Conservation (phyloP, 2,797 vertebrate species). For the Austrolebias charrua region DNA sequence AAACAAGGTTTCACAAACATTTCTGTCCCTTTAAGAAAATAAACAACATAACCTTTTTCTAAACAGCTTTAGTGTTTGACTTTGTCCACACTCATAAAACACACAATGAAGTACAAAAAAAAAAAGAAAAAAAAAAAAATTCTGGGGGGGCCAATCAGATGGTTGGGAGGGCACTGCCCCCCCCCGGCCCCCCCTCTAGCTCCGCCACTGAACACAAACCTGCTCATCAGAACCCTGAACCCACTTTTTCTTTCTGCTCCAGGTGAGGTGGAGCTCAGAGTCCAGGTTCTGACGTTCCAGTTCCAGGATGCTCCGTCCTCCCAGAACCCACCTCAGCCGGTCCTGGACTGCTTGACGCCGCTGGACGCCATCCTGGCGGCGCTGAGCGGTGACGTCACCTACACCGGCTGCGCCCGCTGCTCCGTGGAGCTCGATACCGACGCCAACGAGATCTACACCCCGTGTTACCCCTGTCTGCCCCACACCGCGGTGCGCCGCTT, state of each 20-base stretch:
- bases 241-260: background rate
- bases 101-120: no score
- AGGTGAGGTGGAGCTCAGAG: conserved; percentile 84
- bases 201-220: no score
- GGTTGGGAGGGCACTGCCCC: no score
- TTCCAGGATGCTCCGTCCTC: conserved; percentile 72
- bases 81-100: no score
- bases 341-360: conserved; percentile 69
- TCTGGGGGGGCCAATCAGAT: no score
- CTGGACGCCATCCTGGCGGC: conserved; percentile 69
- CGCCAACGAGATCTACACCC: conserved; percentile 87
- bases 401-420: conserved; percentile 88
- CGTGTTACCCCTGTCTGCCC: conserved; percentile 89
- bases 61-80: no score
- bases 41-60: no score
- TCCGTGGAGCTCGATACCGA: conserved; percentile 82
- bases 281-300: conserved; percentile 76
- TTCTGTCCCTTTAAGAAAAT: no score
- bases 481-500: conserved; percentile 78
- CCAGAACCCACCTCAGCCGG: conserved; percentile 62
- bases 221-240: no score
- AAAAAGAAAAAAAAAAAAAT: no score
- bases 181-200: no score
- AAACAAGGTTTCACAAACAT: no score
- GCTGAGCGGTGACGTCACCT: conserved; percentile 79